A percentile compares a stretch with the other conserved stretches of the same genome.
Conservation (phyloP, 2,113 vertebrate species). For the Mustela nigripes region DNA sequence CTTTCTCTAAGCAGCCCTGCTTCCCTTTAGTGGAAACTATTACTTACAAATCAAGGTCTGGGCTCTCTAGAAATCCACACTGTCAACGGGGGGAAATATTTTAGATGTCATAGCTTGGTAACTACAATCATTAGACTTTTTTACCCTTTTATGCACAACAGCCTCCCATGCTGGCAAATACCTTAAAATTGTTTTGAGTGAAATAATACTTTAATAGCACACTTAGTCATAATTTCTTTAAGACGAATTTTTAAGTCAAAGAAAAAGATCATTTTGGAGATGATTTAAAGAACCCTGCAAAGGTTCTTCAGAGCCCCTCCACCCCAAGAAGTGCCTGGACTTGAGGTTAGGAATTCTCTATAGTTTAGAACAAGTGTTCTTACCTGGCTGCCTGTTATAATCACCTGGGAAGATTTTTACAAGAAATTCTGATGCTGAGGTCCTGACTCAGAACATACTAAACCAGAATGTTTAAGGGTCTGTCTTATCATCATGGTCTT, state of each 20-base stretch:
- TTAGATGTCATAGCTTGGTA: not conserved
- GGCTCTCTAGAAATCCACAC: not conserved
- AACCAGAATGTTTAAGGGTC: not conserved
- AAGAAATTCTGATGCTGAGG: not conserved
- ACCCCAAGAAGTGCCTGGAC: not conserved
- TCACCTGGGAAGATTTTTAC: not conserved
- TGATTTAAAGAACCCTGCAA: slow-evolving; percentile 21
- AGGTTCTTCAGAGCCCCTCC: not conserved
- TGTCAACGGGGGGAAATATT: not conserved
- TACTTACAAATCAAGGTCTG: not conserved
- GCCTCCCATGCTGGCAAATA: not conserved
- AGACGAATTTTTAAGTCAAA: slow-evolving; percentile 34
- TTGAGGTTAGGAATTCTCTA: slow-evolving; percentile 10
- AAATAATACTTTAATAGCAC: slow-evolving; percentile 23
- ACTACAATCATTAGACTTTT: not conserved
- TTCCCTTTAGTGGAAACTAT: not conserved
- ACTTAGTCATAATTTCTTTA: not conserved
- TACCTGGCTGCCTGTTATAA: not conserved
- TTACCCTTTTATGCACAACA: not conserved
- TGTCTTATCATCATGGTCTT: not conserved
- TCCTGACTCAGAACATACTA: not conserved
- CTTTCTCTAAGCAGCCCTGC: not conserved
- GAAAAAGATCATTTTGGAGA: not conserved
- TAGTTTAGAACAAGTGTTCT: not conserved
- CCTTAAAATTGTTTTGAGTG: not conserved